Conservation (phyloP, 2,113 vertebrate species). For the Butorides virescens region DNA sequence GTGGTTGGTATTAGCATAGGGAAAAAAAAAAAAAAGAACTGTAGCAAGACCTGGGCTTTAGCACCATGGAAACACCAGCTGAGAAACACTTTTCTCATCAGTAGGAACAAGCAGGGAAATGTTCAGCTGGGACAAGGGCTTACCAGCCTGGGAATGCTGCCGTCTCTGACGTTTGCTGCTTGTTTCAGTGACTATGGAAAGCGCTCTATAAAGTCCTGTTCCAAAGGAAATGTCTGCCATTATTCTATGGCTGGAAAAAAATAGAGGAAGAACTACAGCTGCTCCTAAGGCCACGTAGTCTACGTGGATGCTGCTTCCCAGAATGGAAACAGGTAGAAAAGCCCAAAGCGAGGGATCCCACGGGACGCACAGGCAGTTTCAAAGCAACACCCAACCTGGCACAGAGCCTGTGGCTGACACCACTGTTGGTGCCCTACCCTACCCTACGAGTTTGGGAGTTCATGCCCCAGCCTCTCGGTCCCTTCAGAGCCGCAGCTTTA, state of each 20-base stretch:
- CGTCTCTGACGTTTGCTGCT: neutral
- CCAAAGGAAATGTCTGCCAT: neutral
- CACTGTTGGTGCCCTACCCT: rapidly evolving
- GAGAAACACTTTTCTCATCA: neutral
- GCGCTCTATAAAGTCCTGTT: neutral
- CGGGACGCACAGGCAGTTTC: neutral
- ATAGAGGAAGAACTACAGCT: neutral
- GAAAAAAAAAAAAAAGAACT: neutral
- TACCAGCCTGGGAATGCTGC: neutral
- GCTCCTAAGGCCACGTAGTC: neutral
- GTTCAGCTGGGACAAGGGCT: neutral
- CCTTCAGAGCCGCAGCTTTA: neutral
- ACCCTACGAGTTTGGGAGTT: neutral
- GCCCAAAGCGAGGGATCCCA: neutral
- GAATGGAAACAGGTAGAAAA: neutral
- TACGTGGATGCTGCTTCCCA: neutral
- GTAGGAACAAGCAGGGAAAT: neutral
- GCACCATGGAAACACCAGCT: neutral
- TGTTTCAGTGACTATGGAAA: neutral
- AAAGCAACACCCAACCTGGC: neutral
- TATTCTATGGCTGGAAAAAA: neutral
- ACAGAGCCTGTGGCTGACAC: neutral
- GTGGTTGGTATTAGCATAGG: neutral
- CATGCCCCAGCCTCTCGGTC: neutral
- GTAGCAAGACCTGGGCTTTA: neutral